These are phyloP conservation scores for Trachelus stipa DNA, from an alignment of 2,888 invertebrate genomes.

Conservation along the genomic window DNA sequence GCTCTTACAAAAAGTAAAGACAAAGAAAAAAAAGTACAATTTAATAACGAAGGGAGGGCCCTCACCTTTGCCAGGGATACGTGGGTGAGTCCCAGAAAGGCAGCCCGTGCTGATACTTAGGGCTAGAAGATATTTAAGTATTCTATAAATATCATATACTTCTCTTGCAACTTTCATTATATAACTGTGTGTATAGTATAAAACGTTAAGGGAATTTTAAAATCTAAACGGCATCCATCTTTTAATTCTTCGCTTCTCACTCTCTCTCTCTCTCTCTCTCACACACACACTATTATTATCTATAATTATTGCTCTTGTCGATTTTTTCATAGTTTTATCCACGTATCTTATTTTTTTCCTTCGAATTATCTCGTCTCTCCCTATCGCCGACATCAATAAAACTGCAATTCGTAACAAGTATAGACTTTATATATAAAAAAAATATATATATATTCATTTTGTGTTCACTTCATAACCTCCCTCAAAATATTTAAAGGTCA, in stretches of 20 bases:
- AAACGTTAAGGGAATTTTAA: slow-evolving; percentile 55
- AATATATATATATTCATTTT: slow-evolving; percentile 53
- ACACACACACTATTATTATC: background rate
- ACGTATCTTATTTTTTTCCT: too few relatives aligned
- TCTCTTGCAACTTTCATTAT: slow-evolving; percentile 44
- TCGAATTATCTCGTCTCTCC: background rate
- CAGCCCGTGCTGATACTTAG: slow-evolving; percentile 29
- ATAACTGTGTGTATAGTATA: slow-evolving; percentile 47
- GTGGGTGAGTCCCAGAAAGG: background rate
- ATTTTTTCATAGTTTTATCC: too few relatives aligned
- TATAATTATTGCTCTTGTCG: too few relatives aligned
- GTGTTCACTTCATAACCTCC: slow-evolving; percentile 25
- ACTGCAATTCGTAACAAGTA: slow-evolving; percentile 60
- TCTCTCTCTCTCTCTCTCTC: slow-evolving; percentile 23
- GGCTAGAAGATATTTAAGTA: slow-evolving; percentile 43
- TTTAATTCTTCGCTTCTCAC: too few relatives aligned
- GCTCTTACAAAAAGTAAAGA: slow-evolving; percentile 13
- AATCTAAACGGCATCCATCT: slow-evolving; percentile 45
- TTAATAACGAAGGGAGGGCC: background rate
- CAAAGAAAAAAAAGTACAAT: slow-evolving; percentile 10
- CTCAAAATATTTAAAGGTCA: slow-evolving; percentile 35
- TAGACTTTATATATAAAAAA: slow-evolving; percentile 61
- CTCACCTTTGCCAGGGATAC: background rate
- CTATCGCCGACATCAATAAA: slow-evolving; percentile 43
- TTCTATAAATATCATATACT: slow-evolving; percentile 50